phyloP scores from a whole-genome alignment of 1,140 invertebrate genomes.

The Olivierus martensii region DNA sequence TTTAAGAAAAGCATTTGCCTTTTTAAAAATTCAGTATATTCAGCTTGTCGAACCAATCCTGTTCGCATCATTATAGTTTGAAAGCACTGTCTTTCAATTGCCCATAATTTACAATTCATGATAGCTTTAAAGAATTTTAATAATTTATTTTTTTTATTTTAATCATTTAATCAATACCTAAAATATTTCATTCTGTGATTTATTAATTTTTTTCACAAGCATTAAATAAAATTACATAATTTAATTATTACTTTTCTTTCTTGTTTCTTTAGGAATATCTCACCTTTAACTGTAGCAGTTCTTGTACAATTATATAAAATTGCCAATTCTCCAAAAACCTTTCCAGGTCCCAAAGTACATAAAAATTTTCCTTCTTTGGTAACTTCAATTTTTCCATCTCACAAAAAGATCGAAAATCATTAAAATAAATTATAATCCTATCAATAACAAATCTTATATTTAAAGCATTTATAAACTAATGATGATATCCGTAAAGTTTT shows the following conservation, averaged over 20 bases:
- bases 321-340: constrained; percentile 94
- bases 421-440: too few species aligned
- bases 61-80: constrained; percentile 99
- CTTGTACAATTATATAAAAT: constrained; percentile 98
- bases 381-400: constrained; percentile 95
- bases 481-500: too few species aligned
- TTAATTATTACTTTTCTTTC: too few species aligned
- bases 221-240: too few species aligned
- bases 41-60: constrained; percentile 84
- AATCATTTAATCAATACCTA: too few species aligned
- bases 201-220: too few species aligned
- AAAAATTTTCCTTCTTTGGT: constrained; percentile 88
- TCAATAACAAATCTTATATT: too few species aligned
- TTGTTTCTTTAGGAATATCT: too few species aligned
- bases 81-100: constrained; percentile 95
- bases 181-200: too few species aligned
- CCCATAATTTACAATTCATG: constrained; percentile 90
- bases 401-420: too few species aligned
- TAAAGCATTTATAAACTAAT: too few species aligned
- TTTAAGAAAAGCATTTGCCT: constrained; percentile 63
- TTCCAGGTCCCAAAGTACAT: constrained; percentile 82
- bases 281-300: constrained; percentile 92
- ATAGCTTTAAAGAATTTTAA: constrained; percentile 54
- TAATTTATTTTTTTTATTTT: too few species aligned
- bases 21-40: constrained; percentile 95